Conservation (phyloP, 2,888 invertebrate species). For the Gryllus longicercus region DNA sequence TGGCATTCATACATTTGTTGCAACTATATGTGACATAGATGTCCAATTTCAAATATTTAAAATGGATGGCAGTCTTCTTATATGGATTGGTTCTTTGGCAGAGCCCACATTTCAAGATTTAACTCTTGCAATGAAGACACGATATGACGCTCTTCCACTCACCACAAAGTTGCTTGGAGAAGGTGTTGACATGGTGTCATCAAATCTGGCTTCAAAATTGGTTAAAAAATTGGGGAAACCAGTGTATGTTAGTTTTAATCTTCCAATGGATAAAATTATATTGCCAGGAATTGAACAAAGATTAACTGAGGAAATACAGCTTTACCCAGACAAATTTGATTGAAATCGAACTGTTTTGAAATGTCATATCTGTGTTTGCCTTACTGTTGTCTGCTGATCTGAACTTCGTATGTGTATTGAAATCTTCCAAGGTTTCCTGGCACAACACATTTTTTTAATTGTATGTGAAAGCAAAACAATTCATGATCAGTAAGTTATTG, state of each 20-base stretch:
- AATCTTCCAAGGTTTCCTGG: background rate
- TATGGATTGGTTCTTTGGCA: constrained; percentile 49
- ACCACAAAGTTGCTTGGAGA: constrained; percentile 48
- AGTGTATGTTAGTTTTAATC: constrained; percentile 52
- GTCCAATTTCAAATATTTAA: constrained; percentile 48
- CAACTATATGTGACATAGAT: constrained; percentile 44
- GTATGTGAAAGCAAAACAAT: too few relatives aligned
- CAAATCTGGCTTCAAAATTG: constrained; percentile 46
- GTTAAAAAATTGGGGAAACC: constrained; percentile 49
- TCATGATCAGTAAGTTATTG: too few relatives aligned
- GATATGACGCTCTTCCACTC: constrained; percentile 43
- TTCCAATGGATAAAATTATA: constrained; percentile 44
- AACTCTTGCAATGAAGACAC: constrained; percentile 45
- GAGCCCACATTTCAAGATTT: constrained; percentile 46
- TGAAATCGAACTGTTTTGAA: background rate
- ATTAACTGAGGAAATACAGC: constrained; percentile 48
- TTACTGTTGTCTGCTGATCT: background rate
- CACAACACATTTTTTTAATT: too few relatives aligned
- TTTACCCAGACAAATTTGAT: constrained; percentile 44
- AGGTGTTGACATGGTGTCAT: constrained; percentile 44
- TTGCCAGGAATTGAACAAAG: constrained; percentile 45
- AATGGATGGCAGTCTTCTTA: constrained; percentile 48
- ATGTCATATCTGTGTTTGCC: background rate
- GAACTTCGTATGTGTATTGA: background rate
- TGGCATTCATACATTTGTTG: constrained; percentile 43